Percentiles rank a stretch among this genome's conserved stretches.
phyloP scores from a whole-genome alignment of 2,888 invertebrate species.

The Lydus trimaculatus region DNA sequence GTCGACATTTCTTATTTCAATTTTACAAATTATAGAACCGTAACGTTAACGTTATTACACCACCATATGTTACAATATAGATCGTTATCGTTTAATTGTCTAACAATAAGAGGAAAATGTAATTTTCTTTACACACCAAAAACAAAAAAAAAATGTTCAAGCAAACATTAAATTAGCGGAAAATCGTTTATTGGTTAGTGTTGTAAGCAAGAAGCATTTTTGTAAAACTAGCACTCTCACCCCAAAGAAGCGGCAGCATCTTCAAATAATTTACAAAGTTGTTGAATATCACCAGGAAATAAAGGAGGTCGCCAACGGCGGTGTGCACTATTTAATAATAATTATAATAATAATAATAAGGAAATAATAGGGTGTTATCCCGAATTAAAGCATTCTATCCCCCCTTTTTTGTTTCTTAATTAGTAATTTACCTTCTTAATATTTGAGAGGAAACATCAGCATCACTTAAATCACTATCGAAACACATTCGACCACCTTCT shows the following conservation, averaged over 20 bases:
- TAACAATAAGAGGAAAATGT: too few species aligned
- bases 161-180: not conserved
- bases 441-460: conserved; percentile 65
- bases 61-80: not conserved
- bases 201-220: conserved; percentile 1
- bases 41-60: not conserved
- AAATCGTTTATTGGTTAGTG: not conserved
- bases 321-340: conserved; percentile 67
- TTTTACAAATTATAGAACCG: not conserved
- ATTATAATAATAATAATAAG: not conserved
- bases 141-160: too few species aligned
- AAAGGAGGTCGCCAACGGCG: conserved; percentile 86
- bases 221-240: conserved; percentile 46
- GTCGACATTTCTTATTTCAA: not conserved
- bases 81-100: too few species aligned
- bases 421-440: conserved; percentile 68
- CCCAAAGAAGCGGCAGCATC: conserved; percentile 67
- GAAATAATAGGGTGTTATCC: not conserved
- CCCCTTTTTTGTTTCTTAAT: not conserved
- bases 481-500: conserved; percentile 77
- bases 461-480: conserved; percentile 75
- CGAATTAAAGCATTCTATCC: not conserved
- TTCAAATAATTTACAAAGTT: conserved; percentile 80
- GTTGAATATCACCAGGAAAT: conserved; percentile 80
- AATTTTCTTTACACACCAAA: too few species aligned